Evolutionary conservation across 2,888 invertebrate genomes (phyloP).

Genomic region (Ernsta delagoae): DNA sequence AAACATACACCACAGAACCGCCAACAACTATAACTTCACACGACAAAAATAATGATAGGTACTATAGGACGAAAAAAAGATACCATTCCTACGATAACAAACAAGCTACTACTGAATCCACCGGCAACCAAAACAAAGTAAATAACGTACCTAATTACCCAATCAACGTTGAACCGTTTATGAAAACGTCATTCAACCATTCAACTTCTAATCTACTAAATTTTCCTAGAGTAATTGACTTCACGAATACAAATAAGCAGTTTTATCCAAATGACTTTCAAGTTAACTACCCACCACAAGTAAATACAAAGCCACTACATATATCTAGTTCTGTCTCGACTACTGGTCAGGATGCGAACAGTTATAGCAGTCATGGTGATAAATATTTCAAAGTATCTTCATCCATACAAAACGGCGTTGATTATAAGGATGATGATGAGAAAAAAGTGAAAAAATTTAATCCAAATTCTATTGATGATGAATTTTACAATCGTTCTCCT

Average conservation of each 20-base stretch:
- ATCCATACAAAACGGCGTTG: conserved; percentile 22
- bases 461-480: conserved; percentile 42
- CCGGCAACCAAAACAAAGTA: conserved; percentile 52
- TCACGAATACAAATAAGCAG: conserved; percentile 67
- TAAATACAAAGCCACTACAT: conserved; percentile 48
- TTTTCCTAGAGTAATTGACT: conserved; percentile 73
- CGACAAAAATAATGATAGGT: conserved; percentile 36
- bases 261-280: conserved; percentile 64
- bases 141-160: conserved; percentile 53
- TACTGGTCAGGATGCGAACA: conserved; percentile 13
- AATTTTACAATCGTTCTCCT: neutral
- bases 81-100: conserved; percentile 52
- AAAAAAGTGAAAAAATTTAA: conserved; percentile 33
- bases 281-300: conserved; percentile 52
- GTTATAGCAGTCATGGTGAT: conserved; percentile 21
- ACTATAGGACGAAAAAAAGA: conserved; percentile 47
- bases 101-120: conserved; percentile 52
- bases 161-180: conserved; percentile 51
- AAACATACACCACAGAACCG: conserved; percentile 52
- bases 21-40: conserved; percentile 39
- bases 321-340: conserved; percentile 10
- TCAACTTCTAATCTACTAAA: conserved; percentile 53
- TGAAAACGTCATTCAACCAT: conserved; percentile 50
- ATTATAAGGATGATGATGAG: conserved; percentile 31
- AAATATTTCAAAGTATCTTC: conserved; percentile 26